These are phyloP conservation scores for Hydrolagus affinis DNA, from an alignment of 2,113 vertebrate species.

Conservation along the genomic window DNA sequence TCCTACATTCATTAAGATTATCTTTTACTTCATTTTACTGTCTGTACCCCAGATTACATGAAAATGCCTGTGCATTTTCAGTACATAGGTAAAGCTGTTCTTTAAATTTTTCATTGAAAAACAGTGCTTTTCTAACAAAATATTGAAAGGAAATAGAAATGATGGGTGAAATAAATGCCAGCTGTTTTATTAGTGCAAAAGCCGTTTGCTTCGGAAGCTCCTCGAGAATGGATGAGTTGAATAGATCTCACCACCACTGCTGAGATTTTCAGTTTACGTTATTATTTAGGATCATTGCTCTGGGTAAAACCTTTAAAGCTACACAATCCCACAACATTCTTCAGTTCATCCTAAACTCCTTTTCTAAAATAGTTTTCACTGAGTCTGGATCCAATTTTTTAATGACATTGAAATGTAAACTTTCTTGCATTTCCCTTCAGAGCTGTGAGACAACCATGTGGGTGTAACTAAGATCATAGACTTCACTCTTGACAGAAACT, in stretches of 20 bases:
- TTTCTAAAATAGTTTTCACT: slow-evolving; percentile 1
- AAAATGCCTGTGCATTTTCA: neutral
- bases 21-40: neutral
- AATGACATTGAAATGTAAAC: slow-evolving; percentile 5
- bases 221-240: neutral
- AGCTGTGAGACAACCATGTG: slow-evolving; percentile 1
- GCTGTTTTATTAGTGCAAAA: neutral
- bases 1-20: neutral
- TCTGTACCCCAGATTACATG: neutral
- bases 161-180: neutral
- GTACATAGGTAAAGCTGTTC: neutral
- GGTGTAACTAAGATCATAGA: slow-evolving; percentile 13
- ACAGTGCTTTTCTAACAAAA: neutral
- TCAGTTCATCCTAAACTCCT: neutral
- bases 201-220: neutral
- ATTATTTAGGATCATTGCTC: neutral
- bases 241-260: neutral
- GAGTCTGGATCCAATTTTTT: slow-evolving; percentile 8
- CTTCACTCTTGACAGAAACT: slow-evolving; percentile 15
- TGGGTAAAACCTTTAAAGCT: neutral
- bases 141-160: neutral
- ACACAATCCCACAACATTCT: neutral
- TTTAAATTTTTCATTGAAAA: neutral
- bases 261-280: neutral
- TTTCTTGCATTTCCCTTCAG: neutral